A percentile compares a stretch with the other conserved stretches of the same genome.
These are phyloP conservation scores for Automeris io DNA, from an alignment of 2,888 invertebrate genomes.

Conservation along the genomic window DNA sequence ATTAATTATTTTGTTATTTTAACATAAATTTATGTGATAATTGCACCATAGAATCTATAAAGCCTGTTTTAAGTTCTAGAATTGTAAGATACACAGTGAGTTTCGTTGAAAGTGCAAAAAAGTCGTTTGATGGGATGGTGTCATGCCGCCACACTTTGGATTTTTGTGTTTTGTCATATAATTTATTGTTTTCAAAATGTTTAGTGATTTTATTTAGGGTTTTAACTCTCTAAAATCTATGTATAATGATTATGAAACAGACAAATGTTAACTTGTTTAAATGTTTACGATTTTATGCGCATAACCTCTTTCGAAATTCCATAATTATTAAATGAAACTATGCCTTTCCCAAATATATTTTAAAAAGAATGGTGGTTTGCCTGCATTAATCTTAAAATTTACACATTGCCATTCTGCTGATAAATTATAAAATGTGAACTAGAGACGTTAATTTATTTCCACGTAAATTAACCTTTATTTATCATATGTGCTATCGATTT, in stretches of 20 bases:
- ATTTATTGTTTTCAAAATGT: background rate
- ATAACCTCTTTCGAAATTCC: slow-evolving; percentile 23
- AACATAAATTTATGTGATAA: slow-evolving; percentile 32
- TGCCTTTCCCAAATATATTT: too few species aligned
- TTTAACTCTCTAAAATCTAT: too few species aligned
- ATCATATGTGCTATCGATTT: too few species aligned
- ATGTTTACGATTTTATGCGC: slow-evolving; percentile 17
- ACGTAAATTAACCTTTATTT: too few species aligned
- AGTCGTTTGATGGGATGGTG: slow-evolving; percentile 23
- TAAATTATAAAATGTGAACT: too few species aligned
- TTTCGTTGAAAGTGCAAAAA: slow-evolving; percentile 42
- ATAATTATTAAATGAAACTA: too few species aligned
- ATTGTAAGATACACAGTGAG: slow-evolving; percentile 28
- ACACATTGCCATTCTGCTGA: too few species aligned
- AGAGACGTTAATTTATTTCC: too few species aligned
- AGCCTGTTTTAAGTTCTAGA: slow-evolving; percentile 37
- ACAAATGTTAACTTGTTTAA: background rate
- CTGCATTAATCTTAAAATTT: too few species aligned
- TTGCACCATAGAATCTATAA: slow-evolving; percentile 21
- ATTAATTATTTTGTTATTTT: slow-evolving; percentile 42
- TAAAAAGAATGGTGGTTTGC: too few species aligned
- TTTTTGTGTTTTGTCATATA: slow-evolving; percentile 4
- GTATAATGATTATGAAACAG: too few species aligned
- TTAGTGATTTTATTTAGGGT: too few species aligned
- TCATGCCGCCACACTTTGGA: slow-evolving; percentile 37